Conservation (phyloP, 1,140 invertebrate species). For the Brachionus calyciflorus region DNA sequence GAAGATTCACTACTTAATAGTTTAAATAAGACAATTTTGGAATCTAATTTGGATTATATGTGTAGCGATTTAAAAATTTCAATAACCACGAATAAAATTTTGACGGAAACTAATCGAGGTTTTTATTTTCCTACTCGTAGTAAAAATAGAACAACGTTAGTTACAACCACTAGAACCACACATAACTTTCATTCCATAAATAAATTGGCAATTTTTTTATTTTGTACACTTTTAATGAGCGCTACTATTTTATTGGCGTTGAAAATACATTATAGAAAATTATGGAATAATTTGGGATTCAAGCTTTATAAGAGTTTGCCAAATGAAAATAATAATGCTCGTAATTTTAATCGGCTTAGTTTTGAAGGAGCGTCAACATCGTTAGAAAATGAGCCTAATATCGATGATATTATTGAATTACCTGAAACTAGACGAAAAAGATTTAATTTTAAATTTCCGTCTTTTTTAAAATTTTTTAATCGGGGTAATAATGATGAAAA, state of each 20-base stretch:
- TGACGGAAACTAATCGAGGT: background rate
- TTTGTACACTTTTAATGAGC: background rate
- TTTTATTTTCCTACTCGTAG: background rate
- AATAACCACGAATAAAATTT: background rate
- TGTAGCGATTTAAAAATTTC: background rate
- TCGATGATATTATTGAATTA: background rate
- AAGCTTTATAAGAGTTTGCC: background rate
- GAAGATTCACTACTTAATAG: background rate
- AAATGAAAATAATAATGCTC: background rate
- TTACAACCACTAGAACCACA: background rate
- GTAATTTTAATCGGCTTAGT: background rate
- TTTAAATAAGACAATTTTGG: background rate
- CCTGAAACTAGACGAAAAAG: background rate
- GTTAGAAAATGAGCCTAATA: background rate
- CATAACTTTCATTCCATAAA: background rate
- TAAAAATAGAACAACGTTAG: background rate
- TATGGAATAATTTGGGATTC: background rate
- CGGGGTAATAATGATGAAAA: background rate
- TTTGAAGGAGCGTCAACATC: background rate
- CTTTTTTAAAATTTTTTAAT: background rate
- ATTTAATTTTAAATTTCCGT: no score
- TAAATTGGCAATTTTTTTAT: constrained; percentile 4
- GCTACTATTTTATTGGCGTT: background rate
- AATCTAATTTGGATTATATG: background rate
- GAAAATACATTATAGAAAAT: background rate